Evolutionary conservation across 2,888 invertebrate genomes (phyloP).

Genomic region (Lottia scabra): DNA sequence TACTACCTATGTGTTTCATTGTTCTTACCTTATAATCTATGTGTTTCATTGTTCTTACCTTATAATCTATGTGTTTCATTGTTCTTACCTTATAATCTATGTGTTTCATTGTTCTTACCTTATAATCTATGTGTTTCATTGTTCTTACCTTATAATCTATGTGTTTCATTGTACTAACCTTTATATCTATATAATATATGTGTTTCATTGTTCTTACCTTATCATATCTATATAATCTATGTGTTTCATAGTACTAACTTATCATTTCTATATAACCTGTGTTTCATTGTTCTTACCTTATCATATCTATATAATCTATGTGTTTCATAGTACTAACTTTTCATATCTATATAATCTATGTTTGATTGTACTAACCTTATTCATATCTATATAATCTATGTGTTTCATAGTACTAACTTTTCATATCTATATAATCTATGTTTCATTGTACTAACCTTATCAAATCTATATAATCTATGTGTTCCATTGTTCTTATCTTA

Average conservation of each 20-base stretch:
- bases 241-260: no score
- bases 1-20: no score
- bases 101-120: no score
- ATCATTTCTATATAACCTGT: no score
- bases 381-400: conserved; percentile 25
- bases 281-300: conserved; percentile 40
- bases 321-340: conserved; percentile 49
- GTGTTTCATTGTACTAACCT: no score
- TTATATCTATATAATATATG: no score
- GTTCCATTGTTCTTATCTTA: no score
- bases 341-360: conserved; percentile 35
- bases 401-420: conserved; percentile 37
- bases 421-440: conserved; percentile 51
- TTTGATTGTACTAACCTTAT: conserved; percentile 52
- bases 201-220: conserved; percentile 39
- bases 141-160: conserved; percentile 21
- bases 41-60: no score
- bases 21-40: no score
- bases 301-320: conserved; percentile 48
- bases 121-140: no score
- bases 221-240: conserved; percentile 31
- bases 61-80: no score
- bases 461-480: conserved; percentile 50
- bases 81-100: no score
- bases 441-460: conserved; percentile 55